Conservation (phyloP, 2,888 invertebrate species). For the Zaprionus obscuricornis region DNA sequence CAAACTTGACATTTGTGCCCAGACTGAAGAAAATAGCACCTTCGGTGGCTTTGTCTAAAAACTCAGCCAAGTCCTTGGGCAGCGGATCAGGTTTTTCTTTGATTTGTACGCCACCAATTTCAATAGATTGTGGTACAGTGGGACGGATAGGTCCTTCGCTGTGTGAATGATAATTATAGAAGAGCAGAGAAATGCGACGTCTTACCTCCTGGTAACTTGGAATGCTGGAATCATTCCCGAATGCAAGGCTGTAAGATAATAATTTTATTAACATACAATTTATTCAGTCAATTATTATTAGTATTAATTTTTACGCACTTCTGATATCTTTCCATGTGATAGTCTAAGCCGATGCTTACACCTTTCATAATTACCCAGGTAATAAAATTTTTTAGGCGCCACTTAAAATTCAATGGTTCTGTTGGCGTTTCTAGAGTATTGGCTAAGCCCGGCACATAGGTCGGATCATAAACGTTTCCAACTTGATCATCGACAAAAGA, state of each 20-base stretch:
- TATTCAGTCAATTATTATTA: neutral
- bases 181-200: constrained; percentile 69
- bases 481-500: constrained; percentile 50
- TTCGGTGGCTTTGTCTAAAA: constrained; percentile 70
- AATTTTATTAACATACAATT: neutral
- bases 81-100: constrained; percentile 74
- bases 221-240: constrained; percentile 45
- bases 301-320: constrained; percentile 29
- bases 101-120: constrained; percentile 81
- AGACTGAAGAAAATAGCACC: constrained; percentile 83
- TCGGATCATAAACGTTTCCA: constrained; percentile 71
- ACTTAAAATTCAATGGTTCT: constrained; percentile 34
- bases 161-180: constrained; percentile 75
- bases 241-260: constrained; percentile 27
- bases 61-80: constrained; percentile 55
- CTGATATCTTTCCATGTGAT: constrained; percentile 32
- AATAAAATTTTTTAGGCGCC: constrained; percentile 42
- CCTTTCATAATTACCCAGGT: constrained; percentile 13
- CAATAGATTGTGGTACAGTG: constrained; percentile 72
- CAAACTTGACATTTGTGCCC: constrained; percentile 81
- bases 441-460: constrained; percentile 61
- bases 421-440: neutral
- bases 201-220: constrained; percentile 61
- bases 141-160: constrained; percentile 76
- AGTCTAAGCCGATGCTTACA: neutral